Conservation (phyloP, 2,113 vertebrate genomes). For the Amia ocellicauda region DNA sequence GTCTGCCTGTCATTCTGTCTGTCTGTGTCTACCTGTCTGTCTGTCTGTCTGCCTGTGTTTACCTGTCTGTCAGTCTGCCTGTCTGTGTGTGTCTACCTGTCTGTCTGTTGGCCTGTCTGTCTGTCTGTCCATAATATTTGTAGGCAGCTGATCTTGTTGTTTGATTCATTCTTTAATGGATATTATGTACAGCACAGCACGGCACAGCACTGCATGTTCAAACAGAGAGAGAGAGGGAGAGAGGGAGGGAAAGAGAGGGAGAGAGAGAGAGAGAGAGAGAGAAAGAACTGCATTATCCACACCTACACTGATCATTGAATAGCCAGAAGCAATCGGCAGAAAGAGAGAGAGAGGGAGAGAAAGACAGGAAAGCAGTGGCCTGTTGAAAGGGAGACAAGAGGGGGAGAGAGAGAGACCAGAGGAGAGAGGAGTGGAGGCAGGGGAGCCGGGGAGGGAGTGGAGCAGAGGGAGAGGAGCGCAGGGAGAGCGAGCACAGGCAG, state of each 20-base stretch:
- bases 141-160: no score
- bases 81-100: no score
- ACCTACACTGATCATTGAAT: slow-evolving; percentile 1
- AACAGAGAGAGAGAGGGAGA: background rate
- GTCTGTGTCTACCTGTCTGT: no score
- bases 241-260: background rate
- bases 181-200: no score
- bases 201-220: no score
- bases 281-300: slow-evolving; percentile 50
- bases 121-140: no score
- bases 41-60: no score
- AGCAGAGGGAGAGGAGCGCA: background rate
- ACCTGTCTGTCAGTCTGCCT: no score
- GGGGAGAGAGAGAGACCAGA: background rate
- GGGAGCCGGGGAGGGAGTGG: background rate
- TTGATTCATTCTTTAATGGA: no score
- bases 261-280: slow-evolving; percentile 38
- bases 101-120: no score
- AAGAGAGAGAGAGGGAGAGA: background rate
- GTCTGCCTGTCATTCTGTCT: no score
- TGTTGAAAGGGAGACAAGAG: background rate
- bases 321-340: background rate
- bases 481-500: background rate
- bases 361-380: background rate
- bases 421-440: background rate